Evolutionary conservation across 2,888 invertebrate species (phyloP), one percentile per base, ranked within the genome.

Genomic region (Andrena chrysosceles): DNA sequence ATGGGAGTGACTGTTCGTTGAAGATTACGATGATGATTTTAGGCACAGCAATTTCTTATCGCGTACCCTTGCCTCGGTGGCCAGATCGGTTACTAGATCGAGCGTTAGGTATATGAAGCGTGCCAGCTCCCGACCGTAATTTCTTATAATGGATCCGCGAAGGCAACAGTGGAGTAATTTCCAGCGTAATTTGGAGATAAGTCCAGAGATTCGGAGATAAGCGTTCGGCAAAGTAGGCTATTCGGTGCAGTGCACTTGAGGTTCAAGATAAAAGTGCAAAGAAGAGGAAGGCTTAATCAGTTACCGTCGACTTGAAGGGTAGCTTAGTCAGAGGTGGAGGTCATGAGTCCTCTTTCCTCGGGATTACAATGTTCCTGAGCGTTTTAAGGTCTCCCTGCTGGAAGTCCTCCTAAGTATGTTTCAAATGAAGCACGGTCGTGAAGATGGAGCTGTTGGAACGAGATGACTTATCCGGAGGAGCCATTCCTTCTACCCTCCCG

Each of bases 161-260:
- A 70, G 62, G 42, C 60, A 71, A 66, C 69, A 56, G 56, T 29
- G 26, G 54, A 49, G 71, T 72, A 75, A 84, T 84, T 72, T 56
- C 56, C 13, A 63, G 31, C 10, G 77, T 83, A 81, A 69, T 83
- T 77, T 35, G 54, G 48, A 79, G 76, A 63, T 77, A 77, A 74
- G 70, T 72, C 33, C 35, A 13, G 29, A 54, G 83, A 66, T 70
- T 29, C 31, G 31, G 42, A 13, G 82, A 79, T 79, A 79, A 84
- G 79, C 67, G 72, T 79, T 69, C 59, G 42, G 72, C 66, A 76
- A 83, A 84, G 76, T 84, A 76, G 72, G 79, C 67, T 72, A 64
- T 52, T 31, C 49, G 35, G 31, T 4, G 49, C 20, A 52, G 56
- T 64, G 66, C 54, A 33, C 60, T 70, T 71, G 20, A 20, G 16